Evolutionary conservation across 2,797 vertebrate species (phyloP).

Genomic region (Hydrocynus forskahlii): DNA sequence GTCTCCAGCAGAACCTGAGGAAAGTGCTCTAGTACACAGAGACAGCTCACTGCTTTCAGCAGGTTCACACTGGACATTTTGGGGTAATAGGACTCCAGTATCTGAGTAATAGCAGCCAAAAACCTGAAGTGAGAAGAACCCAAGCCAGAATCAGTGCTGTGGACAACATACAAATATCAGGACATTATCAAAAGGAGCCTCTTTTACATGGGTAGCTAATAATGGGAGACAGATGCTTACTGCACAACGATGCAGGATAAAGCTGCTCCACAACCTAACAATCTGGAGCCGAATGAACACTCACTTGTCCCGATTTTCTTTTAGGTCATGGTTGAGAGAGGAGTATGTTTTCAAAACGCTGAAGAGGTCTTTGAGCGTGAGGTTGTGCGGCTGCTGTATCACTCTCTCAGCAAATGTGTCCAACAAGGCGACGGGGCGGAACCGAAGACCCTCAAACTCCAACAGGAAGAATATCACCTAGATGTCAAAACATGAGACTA

Average conservation of each 20-base stretch:
- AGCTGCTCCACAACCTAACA: neutral
- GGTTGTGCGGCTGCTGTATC: conserved; percentile 67
- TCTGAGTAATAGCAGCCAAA: conserved; percentile 72
- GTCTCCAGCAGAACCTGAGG: conserved; percentile 76
- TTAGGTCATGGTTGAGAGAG: conserved; percentile 78
- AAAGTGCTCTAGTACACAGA: conserved; percentile 84
- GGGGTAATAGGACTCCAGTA: conserved; percentile 77
- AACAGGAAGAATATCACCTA: conserved; percentile 82
- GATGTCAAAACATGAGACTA: neutral
- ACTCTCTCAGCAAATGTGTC: conserved; percentile 78
- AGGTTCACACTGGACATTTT: conserved; percentile 75
- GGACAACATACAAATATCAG: no score
- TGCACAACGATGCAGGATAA: neutral
- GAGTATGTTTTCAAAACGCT: conserved; percentile 80
- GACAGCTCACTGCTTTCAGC: conserved; percentile 72
- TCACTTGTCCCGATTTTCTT: conserved; percentile 74
- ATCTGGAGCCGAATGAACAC: conserved; percentile 47
- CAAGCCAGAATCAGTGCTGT: neutral
- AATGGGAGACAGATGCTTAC: neutral
- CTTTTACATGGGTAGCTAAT: neutral
- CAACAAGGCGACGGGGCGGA: conserved; percentile 80
- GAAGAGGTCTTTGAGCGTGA: conserved; percentile 77
- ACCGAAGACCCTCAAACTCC: conserved; percentile 75
- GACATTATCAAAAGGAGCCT: neutral
- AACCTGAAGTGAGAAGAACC: conserved; percentile 75